Conservation (phyloP, 2,888 invertebrate species). For the Drosophila mayaguana region DNA sequence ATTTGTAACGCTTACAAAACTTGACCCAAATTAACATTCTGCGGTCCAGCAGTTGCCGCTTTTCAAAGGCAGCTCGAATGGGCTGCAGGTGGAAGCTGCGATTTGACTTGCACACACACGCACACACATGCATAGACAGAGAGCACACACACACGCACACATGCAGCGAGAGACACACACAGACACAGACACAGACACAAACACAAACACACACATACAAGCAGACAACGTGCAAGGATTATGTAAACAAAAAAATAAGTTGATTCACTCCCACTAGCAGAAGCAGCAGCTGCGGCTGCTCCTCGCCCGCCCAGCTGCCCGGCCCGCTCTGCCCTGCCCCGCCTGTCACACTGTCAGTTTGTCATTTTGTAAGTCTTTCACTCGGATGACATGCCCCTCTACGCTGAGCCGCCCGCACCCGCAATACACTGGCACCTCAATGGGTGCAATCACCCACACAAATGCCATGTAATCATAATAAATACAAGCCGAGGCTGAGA, state of each 20-base stretch:
- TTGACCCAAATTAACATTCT: constrained; percentile 76
- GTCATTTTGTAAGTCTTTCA: constrained; percentile 42
- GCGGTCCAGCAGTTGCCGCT: constrained; percentile 74
- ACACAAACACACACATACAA: constrained; percentile 16
- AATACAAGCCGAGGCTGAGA: constrained; percentile 30
- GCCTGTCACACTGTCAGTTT: constrained; percentile 34
- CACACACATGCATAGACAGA: background rate
- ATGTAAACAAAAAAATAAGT: constrained; percentile 78
- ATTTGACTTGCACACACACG: constrained; percentile 42
- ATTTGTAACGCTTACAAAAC: constrained; percentile 67
- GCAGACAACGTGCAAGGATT: constrained; percentile 76
- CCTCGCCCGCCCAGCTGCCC: constrained; percentile 1
- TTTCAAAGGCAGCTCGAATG: constrained; percentile 37
- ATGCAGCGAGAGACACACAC: background rate
- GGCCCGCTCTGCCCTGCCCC: background rate
- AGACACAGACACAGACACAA: constrained; percentile 8
- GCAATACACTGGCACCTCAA: constrained; percentile 48
- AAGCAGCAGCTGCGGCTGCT: constrained; percentile 27
- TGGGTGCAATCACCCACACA: constrained; percentile 71
- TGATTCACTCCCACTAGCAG: constrained; percentile 52
- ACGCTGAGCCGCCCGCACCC: background rate
- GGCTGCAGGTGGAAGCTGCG: constrained; percentile 60
- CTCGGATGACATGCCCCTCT: constrained; percentile 38
- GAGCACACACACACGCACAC: constrained; percentile 3
- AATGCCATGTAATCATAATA: constrained; percentile 57